Conservation (phyloP, 2,113 vertebrate species). For the Paedocypris sp. region DNA sequence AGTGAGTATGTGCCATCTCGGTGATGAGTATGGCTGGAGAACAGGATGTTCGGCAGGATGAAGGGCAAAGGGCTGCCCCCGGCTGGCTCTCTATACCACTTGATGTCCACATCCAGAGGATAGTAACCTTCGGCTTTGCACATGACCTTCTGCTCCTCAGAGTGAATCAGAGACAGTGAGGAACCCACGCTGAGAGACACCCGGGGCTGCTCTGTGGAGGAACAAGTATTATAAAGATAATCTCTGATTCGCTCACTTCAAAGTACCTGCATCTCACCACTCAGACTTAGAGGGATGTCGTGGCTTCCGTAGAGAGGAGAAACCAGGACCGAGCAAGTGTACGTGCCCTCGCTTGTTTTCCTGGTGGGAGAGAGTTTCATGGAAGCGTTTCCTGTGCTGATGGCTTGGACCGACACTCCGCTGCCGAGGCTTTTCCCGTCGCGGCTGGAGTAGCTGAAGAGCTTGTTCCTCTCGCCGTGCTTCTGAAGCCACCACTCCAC, state of each 20-base stretch:
- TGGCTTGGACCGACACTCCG: constrained; percentile 31
- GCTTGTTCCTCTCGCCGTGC: constrained; percentile 34
- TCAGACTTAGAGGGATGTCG: constrained; percentile 44
- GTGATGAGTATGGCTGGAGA: constrained; percentile 57
- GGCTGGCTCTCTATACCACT: constrained; percentile 39
- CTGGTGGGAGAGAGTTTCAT: constrained; percentile 37
- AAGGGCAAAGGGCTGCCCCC: constrained; percentile 41
- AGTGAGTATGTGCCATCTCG: constrained; percentile 54
- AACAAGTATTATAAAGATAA: background rate
- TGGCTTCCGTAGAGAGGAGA: constrained; percentile 44
- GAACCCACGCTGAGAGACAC: constrained; percentile 48
- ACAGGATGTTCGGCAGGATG: constrained; percentile 47
- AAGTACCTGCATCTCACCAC: constrained; percentile 55
- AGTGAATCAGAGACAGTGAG: constrained; percentile 42
- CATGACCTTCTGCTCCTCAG: constrained; percentile 49
- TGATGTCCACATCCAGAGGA: constrained; percentile 57
- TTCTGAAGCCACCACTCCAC: constrained; percentile 47
- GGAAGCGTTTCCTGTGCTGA: constrained; percentile 52
- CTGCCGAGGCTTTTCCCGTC: constrained; percentile 29
- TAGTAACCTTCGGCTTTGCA: constrained; percentile 54
- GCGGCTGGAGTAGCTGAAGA: constrained; percentile 45
- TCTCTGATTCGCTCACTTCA: background rate
- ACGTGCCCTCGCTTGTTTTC: constrained; percentile 47
- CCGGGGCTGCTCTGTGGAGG: constrained; percentile 50
- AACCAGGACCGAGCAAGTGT: constrained; percentile 47